phyloP scores from a whole-genome alignment of 2,797 vertebrate species.

The Liparis tanakae region DNA sequence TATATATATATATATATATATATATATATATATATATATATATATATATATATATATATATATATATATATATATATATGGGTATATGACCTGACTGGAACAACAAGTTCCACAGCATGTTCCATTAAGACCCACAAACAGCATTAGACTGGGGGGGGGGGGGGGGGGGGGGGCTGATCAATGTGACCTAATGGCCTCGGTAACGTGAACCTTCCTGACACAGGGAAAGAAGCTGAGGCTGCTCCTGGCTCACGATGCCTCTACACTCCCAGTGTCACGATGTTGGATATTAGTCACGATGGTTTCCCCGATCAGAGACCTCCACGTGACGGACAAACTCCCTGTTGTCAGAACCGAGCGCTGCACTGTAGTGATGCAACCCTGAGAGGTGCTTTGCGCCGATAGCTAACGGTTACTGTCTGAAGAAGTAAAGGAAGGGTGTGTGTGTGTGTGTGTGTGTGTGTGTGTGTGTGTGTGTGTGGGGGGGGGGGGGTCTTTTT shows the following conservation, averaged over 20 bases:
- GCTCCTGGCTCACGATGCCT: conserved; percentile 30
- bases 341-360: background rate
- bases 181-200: conserved; percentile 58
- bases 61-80: too few relatives aligned
- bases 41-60: background rate
- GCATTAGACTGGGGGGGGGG: too few relatives aligned
- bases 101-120: conserved; percentile 29
- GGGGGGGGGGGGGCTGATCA: conserved; percentile 40
- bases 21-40: too few relatives aligned
- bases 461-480: too few relatives aligned
- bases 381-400: background rate
- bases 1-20: background rate
- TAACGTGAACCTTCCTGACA: conserved; percentile 57
- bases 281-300: conserved; percentile 26
- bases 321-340: conserved; percentile 21
- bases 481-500: background rate
- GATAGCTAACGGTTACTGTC: background rate
- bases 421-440: conserved; percentile 10
- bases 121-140: conserved; percentile 51
- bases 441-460: too few relatives aligned
- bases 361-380: conserved; percentile 9
- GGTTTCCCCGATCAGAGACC: conserved; percentile 16
- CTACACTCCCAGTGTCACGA: conserved; percentile 25
- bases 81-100: background rate
- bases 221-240: conserved; percentile 53